These are phyloP conservation scores for Brachypodius melanocephalos DNA, from an alignment of 2,113 vertebrate genomes.

Conservation along the genomic window DNA sequence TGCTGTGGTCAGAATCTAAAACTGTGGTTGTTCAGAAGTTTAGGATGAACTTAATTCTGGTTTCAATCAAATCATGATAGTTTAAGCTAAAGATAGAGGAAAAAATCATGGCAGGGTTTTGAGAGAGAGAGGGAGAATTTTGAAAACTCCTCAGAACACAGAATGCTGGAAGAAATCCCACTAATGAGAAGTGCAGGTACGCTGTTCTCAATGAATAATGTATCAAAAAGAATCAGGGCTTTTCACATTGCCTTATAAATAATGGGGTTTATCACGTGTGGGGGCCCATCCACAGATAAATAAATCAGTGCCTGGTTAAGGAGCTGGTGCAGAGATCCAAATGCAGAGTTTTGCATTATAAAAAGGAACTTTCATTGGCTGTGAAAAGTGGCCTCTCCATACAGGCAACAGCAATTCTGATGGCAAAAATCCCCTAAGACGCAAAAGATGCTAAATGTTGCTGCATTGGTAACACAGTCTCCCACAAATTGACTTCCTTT, in stretches of 20 bases:
- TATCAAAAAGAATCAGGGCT: neutral
- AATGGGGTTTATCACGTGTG: neutral
- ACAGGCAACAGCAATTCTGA: neutral
- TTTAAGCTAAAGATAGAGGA: neutral
- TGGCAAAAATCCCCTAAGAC: neutral
- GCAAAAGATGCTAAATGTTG: fast-evolving
- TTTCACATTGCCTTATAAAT: neutral
- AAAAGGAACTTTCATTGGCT: neutral
- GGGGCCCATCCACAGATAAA: neutral
- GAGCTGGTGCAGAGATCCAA: neutral
- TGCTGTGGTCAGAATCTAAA: neutral
- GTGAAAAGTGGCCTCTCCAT: neutral
- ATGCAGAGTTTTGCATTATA: neutral
- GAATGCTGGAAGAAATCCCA: neutral
- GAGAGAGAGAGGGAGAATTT: neutral
- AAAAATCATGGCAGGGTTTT: neutral
- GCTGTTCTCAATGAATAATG: neutral
- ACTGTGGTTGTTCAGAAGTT: neutral
- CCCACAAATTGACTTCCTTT: neutral
- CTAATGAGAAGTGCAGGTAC: neutral
- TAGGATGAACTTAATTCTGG: neutral
- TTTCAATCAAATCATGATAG: neutral
- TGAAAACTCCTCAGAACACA: neutral
- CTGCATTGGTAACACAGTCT: neutral
- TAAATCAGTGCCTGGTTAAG: neutral